Percentiles rank a stretch among this genome's conserved stretches.
Conservation (phyloP, 2,113 vertebrate genomes). For the Limanda limanda region DNA sequence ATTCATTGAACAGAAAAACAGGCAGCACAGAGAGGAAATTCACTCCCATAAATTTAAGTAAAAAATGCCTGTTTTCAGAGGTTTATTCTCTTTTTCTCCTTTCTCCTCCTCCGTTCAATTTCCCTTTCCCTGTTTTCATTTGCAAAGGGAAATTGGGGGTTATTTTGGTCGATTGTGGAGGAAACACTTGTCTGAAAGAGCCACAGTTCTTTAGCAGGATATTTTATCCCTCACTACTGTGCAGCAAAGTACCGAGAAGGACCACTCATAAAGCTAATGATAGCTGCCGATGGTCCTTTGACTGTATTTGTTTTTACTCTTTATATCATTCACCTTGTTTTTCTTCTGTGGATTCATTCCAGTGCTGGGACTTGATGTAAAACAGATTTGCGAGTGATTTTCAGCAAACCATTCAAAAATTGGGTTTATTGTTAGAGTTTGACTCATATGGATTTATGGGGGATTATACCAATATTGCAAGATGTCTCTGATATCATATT, state of each 20-base stretch:
- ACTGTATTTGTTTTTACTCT: background rate
- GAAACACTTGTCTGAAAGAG: slow-evolving; percentile 12
- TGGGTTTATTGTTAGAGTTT: no score
- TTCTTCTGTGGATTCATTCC: background rate
- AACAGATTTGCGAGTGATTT: background rate
- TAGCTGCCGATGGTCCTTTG: no score
- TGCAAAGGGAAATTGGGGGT: slow-evolving; percentile 17
- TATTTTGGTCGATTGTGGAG: slow-evolving; percentile 31
- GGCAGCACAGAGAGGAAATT: slow-evolving; percentile 21
- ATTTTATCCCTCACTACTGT: background rate
- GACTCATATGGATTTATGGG: no score
- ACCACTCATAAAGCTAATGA: background rate
- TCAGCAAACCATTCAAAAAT: no score
- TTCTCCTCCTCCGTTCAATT: slow-evolving; percentile 16
- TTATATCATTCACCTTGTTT: background rate
- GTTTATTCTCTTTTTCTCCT: background rate
- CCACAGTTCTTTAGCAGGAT: background rate
- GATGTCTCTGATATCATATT: no score
- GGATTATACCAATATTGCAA: no score
- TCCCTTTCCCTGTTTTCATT: slow-evolving; percentile 35
- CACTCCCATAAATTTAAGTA: slow-evolving; percentile 2
- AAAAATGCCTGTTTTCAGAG: no score
- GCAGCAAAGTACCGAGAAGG: background rate
- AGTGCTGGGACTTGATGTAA: background rate
- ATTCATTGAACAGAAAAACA: slow-evolving; percentile 14